These are phyloP conservation scores for Sarcophilus harrisii DNA, from an alignment of 2,797 vertebrate genomes.

Conservation along the genomic window DNA sequence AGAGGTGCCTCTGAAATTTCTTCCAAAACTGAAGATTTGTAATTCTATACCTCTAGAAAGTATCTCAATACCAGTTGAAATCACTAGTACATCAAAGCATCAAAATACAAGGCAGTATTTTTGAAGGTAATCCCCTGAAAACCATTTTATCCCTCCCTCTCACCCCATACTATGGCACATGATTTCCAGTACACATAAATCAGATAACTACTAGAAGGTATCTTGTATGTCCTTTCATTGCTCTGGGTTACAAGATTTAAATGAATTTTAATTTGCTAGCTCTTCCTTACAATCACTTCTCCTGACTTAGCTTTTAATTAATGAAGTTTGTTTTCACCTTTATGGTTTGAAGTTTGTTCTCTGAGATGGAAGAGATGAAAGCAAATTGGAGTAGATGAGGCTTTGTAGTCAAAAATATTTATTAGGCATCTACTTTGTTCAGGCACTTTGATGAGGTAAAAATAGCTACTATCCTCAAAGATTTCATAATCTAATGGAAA, in stretches of 20 bases:
- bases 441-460: not conserved
- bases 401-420: not conserved
- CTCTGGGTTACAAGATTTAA: constrained; percentile 17
- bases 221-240: not conserved
- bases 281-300: not conserved
- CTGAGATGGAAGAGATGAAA: not conserved
- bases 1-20: not conserved
- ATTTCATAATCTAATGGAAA: not conserved
- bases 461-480: not conserved
- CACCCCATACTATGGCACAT: not conserved
- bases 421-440: not conserved
- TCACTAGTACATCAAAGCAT: not conserved
- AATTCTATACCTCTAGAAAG: not conserved
- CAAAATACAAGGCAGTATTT: constrained; percentile 56
- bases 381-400: not conserved
- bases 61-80: not conserved
- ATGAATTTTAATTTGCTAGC: not conserved
- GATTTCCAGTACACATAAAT: not conserved
- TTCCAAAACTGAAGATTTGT: not conserved
- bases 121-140: constrained; percentile 40
- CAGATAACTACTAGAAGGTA: not conserved
- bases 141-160: not conserved
- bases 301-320: not conserved
- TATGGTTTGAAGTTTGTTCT: not conserved
- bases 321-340: not conserved